Conservation (phyloP, 2,797 vertebrate species). For the Fringilla coelebs region DNA sequence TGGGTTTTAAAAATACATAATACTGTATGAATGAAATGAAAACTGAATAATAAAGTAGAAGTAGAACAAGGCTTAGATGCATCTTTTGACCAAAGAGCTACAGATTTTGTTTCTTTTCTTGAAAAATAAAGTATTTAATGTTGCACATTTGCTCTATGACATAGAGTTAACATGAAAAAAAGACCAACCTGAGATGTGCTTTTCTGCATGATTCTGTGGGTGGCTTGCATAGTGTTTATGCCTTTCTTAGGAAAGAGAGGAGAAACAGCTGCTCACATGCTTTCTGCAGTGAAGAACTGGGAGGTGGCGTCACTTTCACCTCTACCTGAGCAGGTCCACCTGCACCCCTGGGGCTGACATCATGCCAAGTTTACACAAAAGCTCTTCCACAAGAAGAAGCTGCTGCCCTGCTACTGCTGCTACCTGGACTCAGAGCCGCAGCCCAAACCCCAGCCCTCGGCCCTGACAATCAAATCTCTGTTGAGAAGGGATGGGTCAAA, state of each 20-base stretch:
- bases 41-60: background rate
- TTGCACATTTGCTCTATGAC: background rate
- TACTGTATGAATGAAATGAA: background rate
- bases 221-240: background rate
- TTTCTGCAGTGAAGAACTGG: background rate
- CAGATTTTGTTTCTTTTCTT: background rate
- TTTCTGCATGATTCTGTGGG: background rate
- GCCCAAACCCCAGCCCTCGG: background rate
- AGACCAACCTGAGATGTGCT: background rate
- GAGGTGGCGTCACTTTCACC: background rate
- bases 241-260: background rate
- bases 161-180: background rate
- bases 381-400: background rate
- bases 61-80: background rate
- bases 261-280: background rate
- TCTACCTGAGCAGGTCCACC: background rate
- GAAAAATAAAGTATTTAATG: background rate
- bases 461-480: rapidly evolving
- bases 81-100: background rate
- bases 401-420: background rate
- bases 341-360: background rate
- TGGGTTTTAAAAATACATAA: background rate
- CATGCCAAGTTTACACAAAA: background rate
- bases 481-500: background rate
- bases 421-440: background rate